phyloP scores from a whole-genome alignment of 2,888 invertebrate genomes.

The Heliconius ethilla region DNA sequence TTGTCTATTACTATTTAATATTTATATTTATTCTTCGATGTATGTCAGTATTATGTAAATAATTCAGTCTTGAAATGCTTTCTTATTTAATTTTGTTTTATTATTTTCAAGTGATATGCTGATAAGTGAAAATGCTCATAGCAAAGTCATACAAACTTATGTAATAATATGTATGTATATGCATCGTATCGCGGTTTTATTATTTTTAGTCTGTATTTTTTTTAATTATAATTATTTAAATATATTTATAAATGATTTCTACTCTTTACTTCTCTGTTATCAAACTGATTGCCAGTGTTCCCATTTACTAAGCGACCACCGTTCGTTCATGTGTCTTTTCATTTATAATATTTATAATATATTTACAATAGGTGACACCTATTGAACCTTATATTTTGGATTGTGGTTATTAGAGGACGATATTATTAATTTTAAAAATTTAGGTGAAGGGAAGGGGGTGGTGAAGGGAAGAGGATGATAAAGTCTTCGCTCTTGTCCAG shows the following conservation, averaged over 20 bases:
- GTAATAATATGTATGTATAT: neutral
- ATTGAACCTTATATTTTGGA: too few species aligned
- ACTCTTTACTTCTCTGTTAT: neutral
- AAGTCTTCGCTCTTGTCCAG: too few species aligned
- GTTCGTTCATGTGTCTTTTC: neutral
- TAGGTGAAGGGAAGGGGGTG: too few species aligned
- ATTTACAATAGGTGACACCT: too few species aligned
- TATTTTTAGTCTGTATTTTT: neutral
- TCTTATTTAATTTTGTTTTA: neutral
- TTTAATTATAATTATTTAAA: neutral
- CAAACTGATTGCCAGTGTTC: neutral
- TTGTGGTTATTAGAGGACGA: too few species aligned
- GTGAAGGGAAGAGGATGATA: too few species aligned
- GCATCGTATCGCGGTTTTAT: constrained; percentile 1
- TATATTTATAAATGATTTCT: neutral
- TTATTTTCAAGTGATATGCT: neutral
- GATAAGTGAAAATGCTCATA: neutral
- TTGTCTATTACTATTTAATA: constrained; percentile 1
- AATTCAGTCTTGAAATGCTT: neutral
- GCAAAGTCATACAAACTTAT: neutral
- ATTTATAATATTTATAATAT: neutral
- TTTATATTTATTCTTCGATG: neutral
- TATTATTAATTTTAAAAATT: too few species aligned
- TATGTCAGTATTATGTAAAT: neutral
- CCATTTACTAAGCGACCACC: neutral